phyloP scores from a whole-genome alignment of 2,888 invertebrate species.

The Fragum whitleyi region DNA sequence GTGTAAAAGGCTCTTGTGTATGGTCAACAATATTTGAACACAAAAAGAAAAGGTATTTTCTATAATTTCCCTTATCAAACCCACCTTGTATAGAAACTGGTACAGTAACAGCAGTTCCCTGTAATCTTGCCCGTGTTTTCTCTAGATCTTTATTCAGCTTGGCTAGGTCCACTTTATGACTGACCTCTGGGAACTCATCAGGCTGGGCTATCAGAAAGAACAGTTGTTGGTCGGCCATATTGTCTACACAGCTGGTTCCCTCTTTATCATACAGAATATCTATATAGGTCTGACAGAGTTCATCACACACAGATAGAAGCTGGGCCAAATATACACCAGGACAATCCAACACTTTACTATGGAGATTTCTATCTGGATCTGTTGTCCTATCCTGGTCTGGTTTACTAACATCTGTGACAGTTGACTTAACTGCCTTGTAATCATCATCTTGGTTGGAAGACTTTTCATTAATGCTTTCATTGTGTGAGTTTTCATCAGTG shows the following conservation, averaged over 20 bases:
- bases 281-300: conserved; percentile 81
- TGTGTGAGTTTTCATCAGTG: neutral
- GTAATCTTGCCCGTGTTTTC: conserved; percentile 55
- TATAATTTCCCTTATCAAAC: no score
- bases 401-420: neutral
- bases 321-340: conserved; percentile 74
- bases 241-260: conserved; percentile 80
- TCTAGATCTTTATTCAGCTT: conserved; percentile 49
- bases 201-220: conserved; percentile 88
- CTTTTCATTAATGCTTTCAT: neutral
- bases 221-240: conserved; percentile 87
- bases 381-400: neutral
- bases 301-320: conserved; percentile 80
- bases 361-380: conserved; percentile 13
- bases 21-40: no score
- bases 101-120: conserved; percentile 46
- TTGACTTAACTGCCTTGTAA: neutral
- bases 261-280: conserved; percentile 81
- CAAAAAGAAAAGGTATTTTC: no score
- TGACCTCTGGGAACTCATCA: conserved; percentile 86
- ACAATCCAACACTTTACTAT: conserved; percentile 56
- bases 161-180: conserved; percentile 63
- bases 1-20: no score
- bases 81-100: conserved; percentile 64
- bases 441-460: conserved; percentile 8